Percentiles rank a stretch among this genome's conserved stretches.
phyloP scores from a whole-genome alignment of 2,113 vertebrate species.

The Hyperoodon ampullatus region DNA sequence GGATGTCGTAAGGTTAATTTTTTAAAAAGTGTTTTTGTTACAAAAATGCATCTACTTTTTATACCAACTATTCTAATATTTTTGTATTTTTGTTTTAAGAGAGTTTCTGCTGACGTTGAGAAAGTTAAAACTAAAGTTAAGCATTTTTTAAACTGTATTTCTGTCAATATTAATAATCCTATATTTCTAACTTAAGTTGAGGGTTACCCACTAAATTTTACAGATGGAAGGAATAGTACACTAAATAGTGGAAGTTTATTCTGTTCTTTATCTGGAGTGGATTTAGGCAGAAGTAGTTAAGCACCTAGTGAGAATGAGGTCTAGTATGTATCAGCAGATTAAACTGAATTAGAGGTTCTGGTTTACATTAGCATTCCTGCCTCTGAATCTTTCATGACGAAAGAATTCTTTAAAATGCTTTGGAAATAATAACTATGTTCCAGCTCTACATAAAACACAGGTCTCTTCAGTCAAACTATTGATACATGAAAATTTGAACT shows the following conservation, averaged over 20 bases:
- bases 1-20: constrained; percentile 13
- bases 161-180: neutral
- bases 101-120: neutral
- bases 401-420: constrained; percentile 8
- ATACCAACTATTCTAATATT: neutral
- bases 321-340: neutral
- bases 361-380: neutral
- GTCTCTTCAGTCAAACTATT: neutral
- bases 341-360: neutral
- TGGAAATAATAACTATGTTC: neutral
- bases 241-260: neutral
- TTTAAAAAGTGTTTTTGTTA: neutral
- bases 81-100: constrained; percentile 19
- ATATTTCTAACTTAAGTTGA: neutral
- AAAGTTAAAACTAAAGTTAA: constrained; percentile 20
- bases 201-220: neutral
- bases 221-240: neutral
- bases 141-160: neutral
- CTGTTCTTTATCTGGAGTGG: neutral
- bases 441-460: neutral
- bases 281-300: neutral
- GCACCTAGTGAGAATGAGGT: neutral
- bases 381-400: neutral
- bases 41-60: neutral
- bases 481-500: neutral